phyloP scores from a whole-genome alignment of 2,113 vertebrate genomes.

The Malurus cyaneus region DNA sequence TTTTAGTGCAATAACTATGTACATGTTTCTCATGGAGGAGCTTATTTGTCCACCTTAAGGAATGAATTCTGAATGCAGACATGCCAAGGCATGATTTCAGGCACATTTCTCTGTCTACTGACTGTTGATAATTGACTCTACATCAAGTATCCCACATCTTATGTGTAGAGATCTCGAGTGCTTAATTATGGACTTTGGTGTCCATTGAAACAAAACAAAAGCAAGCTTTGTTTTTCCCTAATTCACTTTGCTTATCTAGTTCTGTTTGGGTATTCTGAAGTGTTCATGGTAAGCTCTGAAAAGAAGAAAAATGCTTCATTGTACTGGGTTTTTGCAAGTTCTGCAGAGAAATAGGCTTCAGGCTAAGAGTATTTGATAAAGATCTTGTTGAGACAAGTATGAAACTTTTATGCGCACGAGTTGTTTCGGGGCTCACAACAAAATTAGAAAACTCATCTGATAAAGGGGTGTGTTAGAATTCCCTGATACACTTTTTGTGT shows the following conservation, averaged over 20 bases:
- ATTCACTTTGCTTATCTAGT: background rate
- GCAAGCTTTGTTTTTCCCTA: background rate
- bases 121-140: background rate
- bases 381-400: background rate
- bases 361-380: background rate
- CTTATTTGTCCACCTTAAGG: background rate
- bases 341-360: background rate
- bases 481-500: background rate
- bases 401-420: background rate
- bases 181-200: background rate
- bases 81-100: background rate
- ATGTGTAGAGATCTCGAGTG: background rate
- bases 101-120: background rate
- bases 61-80: background rate
- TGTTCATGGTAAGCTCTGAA: background rate
- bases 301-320: background rate
- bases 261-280: background rate
- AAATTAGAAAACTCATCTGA: background rate
- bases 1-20: background rate
- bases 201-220: background rate
- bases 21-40: background rate
- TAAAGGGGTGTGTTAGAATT: background rate
- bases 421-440: background rate
- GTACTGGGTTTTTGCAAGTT: background rate
- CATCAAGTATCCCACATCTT: background rate